Conservation (phyloP, 2,113 vertebrate genomes). For the Prolemur simus region DNA sequence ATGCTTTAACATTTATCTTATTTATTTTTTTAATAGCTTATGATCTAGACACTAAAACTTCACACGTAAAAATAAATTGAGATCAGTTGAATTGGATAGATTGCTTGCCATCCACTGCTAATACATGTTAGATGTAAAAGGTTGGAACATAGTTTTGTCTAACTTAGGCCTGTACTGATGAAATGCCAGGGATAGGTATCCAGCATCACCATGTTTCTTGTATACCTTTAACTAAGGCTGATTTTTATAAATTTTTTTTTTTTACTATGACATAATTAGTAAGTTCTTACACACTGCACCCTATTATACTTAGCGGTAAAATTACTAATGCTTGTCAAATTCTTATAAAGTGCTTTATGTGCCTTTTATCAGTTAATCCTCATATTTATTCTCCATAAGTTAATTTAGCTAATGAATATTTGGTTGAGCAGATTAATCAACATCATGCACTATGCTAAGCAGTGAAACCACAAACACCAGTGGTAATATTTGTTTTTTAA, state of each 20-base stretch:
- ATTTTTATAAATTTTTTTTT: background rate
- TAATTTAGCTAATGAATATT: background rate
- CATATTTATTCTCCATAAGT: background rate
- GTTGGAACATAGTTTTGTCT: background rate
- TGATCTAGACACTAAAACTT: background rate
- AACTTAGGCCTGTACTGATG: background rate
- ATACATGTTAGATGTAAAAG: background rate
- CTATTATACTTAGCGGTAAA: background rate
- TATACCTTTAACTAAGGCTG: background rate
- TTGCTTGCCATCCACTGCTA: background rate
- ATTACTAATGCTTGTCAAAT: background rate
- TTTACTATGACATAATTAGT: background rate
- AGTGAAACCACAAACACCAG: background rate
- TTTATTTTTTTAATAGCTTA: background rate
- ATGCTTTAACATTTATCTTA: background rate
- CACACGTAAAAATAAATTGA: background rate
- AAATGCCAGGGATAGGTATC: background rate
- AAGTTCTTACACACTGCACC: background rate
- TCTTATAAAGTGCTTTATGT: background rate
- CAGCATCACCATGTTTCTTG: background rate
- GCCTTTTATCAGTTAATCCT: background rate
- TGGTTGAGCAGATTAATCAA: background rate
- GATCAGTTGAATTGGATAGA: background rate
- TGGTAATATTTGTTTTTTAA: background rate
- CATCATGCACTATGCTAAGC: background rate